Evolutionary conservation across 2,797 vertebrate species (phyloP), one percentile per base, ranked within the genome.

Genomic region (Halcyon chelicuti): DNA sequence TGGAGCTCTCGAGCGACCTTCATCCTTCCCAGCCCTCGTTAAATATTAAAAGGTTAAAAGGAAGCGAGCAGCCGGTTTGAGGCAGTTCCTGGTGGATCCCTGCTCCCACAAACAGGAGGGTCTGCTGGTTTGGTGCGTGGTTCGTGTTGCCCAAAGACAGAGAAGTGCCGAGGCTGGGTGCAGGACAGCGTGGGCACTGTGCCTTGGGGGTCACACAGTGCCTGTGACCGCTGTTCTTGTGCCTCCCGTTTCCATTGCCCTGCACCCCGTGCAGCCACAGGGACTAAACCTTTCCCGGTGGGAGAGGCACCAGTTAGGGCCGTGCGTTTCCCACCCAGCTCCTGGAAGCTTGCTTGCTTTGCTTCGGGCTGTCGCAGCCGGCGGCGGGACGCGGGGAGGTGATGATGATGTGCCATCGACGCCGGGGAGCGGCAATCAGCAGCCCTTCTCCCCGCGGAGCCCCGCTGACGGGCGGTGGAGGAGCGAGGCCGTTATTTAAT

Each of bases 151-250:
- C 14, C 42, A 4, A 5, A 5, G 19, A 3, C 44, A 46, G 19
- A 3, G 20, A 21, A 20, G 42, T 19, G 19, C 42, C 19, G 42
- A 44, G 42, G 18, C 10, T 19, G 9, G 10, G 19, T 47, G 46
- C 46, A 23, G 46, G 11, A 0, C 1, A 0, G 7, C 0, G 1
- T 9, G 63, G 33, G 31, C 21, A 3, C 25, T 1, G 1, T 2
- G 13, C 1, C 49, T 1, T 5, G 15, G 9, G 1, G 31, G 9
- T 7, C 12, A 3, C n/a, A 10, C 4, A 1, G 3, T 7, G 37
- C 65, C n/a, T 14, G 58, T 2, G 46, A 3, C 4, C 52, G 12
- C 25, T 1, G 7, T 22, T 35, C 58, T 12, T 2, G 9, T 33
- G 71, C 70, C n/a, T 9, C 10, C 11, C 44, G 15, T 3, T 16